A percentile compares a stretch with the other conserved stretches of the same genome.
Evolutionary conservation across 2,113 vertebrate genomes (phyloP).

Genomic region (Phaetusa simplex): DNA sequence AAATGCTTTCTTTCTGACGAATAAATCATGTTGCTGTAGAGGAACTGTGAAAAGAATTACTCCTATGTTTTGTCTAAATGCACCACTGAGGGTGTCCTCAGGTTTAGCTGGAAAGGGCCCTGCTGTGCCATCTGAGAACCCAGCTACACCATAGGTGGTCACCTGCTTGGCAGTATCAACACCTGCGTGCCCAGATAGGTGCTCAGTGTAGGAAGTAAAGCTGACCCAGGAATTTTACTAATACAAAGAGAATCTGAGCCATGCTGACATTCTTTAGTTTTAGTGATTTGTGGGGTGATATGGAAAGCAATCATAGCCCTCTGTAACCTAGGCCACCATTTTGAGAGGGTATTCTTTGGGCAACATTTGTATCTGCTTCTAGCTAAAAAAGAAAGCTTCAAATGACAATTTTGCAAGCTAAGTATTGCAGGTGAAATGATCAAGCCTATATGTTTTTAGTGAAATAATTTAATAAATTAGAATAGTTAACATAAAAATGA

Average conservation of each 20-base stretch:
- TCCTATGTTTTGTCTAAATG: neutral
- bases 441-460: neutral
- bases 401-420: neutral
- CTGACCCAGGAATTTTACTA: neutral
- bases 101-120: neutral
- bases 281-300: neutral
- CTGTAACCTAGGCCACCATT: neutral
- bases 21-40: neutral
- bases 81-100: neutral
- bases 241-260: neutral
- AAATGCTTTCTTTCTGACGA: neutral
- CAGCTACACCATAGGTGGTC: rapidly evolving
- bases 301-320: neutral
- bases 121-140: neutral
- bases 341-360: neutral
- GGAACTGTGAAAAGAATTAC: neutral
- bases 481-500: neutral
- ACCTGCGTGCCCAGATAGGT: neutral
- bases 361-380: neutral
- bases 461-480: neutral
- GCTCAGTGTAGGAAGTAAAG: neutral
- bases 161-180: neutral
- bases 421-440: neutral
- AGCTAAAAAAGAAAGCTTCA: neutral
- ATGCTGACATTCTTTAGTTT: neutral